Percentiles rank a stretch among this genome's conserved stretches.
Evolutionary conservation across 1,140 invertebrate species (phyloP).

Genomic region (Penaeus chinensis): DNA sequence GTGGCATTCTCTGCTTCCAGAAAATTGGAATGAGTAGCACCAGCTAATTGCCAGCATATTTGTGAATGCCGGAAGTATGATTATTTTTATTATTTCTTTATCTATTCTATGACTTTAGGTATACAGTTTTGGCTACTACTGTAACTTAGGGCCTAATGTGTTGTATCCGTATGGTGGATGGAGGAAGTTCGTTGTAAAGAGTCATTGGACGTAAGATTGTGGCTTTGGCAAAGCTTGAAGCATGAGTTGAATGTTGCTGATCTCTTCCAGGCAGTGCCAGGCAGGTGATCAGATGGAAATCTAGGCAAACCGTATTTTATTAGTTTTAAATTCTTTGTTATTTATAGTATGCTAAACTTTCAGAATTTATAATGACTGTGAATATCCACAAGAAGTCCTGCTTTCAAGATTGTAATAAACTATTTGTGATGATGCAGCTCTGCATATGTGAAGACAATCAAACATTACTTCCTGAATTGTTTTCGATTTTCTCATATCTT

Average conservation of each 20-base stretch:
- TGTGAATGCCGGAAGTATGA: constrained; percentile 22
- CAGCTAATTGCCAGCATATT: constrained; percentile 22
- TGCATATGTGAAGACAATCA: too few relatives aligned
- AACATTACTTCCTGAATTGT: too few relatives aligned
- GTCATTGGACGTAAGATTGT: not conserved
- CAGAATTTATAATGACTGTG: too few relatives aligned
- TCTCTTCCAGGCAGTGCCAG: constrained; percentile 52
- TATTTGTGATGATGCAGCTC: too few relatives aligned
- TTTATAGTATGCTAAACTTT: too few relatives aligned
- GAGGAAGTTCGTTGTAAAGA: not conserved
- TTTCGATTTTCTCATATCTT: too few relatives aligned
- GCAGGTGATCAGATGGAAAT: constrained; percentile 13
- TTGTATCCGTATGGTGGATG: not conserved
- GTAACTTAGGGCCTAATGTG: not conserved
- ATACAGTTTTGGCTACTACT: too few relatives aligned
- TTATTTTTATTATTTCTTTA: constrained; percentile 31
- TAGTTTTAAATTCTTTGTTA: too few relatives aligned
- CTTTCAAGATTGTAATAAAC: too few relatives aligned
- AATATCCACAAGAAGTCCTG: too few relatives aligned
- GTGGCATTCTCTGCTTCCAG: constrained; percentile 59
- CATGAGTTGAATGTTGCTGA: constrained; percentile 51
- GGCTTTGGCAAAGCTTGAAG: constrained; percentile 29
- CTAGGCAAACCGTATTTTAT: too few relatives aligned
- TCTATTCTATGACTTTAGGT: constrained; percentile 12
- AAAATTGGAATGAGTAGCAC: constrained; percentile 27